Conservation (phyloP, 2,888 invertebrate genomes). For the Tortricodes alternella region DNA sequence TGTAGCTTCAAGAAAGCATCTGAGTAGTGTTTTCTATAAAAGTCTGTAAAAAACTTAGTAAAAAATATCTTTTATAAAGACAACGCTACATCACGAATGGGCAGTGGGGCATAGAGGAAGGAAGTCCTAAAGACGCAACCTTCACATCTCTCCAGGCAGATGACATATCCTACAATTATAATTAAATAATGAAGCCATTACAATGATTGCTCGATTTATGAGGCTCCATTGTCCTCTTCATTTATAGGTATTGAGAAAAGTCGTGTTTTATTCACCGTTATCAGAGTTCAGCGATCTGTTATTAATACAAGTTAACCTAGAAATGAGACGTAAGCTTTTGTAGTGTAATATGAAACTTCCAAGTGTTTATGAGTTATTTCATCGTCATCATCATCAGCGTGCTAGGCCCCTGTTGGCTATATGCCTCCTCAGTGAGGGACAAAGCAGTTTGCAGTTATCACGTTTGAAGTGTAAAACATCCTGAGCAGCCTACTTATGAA, state of each 20-base stretch:
- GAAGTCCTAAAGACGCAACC: background rate
- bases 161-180: conserved; percentile 5
- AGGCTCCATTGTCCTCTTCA: background rate
- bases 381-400: too few relatives aligned
- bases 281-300: conserved; percentile 6
- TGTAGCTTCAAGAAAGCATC: too few relatives aligned
- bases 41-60: background rate
- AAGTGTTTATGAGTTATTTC: too few relatives aligned
- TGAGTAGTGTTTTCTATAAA: too few relatives aligned
- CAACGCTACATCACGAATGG: background rate
- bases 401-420: too few relatives aligned
- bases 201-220: conserved; percentile 8
- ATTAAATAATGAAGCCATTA: background rate
- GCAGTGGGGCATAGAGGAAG: background rate
- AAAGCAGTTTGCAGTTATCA: too few relatives aligned
- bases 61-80: conserved; percentile 1
- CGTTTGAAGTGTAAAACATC: too few relatives aligned
- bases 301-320: conserved; percentile 12
- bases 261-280: conserved; percentile 2
- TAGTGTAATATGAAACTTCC: background rate
- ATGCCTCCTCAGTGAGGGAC: too few relatives aligned
- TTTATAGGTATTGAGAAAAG: background rate
- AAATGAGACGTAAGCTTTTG: background rate
- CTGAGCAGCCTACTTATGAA: too few relatives aligned
- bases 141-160: conserved; percentile 5